Conservation (phyloP, 2,888 invertebrate genomes). For the Chrysodeixis includens region DNA sequence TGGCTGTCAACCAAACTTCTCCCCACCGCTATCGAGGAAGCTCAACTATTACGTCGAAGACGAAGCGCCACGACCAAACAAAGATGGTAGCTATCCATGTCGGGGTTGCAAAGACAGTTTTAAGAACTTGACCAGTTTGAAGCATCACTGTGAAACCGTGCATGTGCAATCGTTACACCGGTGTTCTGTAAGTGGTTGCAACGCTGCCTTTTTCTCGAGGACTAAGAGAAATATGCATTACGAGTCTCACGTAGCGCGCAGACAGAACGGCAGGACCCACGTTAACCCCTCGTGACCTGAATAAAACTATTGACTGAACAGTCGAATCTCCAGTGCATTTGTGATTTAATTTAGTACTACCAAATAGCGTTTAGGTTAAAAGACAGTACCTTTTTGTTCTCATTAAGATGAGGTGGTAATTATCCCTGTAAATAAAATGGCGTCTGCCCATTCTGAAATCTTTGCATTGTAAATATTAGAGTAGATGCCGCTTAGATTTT, state of each 20-base stretch:
- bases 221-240: conserved; percentile 94
- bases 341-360: conserved; percentile 83
- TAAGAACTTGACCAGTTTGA: conserved; percentile 90
- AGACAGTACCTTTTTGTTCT: conserved; percentile 71
- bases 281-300: conserved; percentile 78
- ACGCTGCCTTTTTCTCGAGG: conserved; percentile 93
- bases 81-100: conserved; percentile 92
- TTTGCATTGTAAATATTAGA: conserved; percentile 46
- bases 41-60: conserved; percentile 91
- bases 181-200: conserved; percentile 94
- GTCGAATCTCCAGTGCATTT: conserved; percentile 78
- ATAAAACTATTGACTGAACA: conserved; percentile 49
- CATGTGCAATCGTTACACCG: conserved; percentile 92
- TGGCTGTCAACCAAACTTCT: conserved; percentile 78
- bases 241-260: conserved; percentile 89
- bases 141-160: conserved; percentile 92
- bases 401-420: conserved; percentile 39
- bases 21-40: conserved; percentile 76
- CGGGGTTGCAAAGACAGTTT: conserved; percentile 91
- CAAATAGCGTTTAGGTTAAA: conserved; percentile 71
- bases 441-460: conserved; percentile 7
- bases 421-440: conserved; percentile 27
- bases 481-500: conserved; percentile 45
- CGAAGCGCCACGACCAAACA: conserved; percentile 91
- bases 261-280: conserved; percentile 77